A percentile compares a stretch with the other conserved stretches of the same genome.
These are phyloP conservation scores for Acrocephalus kingi DNA, from an alignment of 2,113 vertebrate genomes.

Conservation along the genomic window DNA sequence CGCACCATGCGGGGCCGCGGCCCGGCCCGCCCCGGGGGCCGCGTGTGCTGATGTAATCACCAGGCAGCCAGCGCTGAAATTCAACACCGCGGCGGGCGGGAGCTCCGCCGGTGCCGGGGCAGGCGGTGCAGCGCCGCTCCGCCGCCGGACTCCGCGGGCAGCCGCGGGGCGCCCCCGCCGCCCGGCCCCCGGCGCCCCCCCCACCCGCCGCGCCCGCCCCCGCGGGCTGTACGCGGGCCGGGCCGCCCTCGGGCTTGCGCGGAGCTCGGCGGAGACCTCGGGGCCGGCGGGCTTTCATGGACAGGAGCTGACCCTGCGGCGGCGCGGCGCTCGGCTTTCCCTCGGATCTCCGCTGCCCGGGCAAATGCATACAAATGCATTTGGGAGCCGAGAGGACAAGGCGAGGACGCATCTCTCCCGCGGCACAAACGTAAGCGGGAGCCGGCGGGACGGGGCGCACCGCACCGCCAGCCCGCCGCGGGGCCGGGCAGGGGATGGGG, in stretches of 20 bases:
- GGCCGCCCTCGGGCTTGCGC: neutral
- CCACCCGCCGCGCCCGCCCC: neutral
- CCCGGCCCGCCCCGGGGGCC: too few relatives aligned
- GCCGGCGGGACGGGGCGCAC: neutral
- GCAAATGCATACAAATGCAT: constrained; percentile 99
- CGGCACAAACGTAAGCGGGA: constrained; percentile 87
- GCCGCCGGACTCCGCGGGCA: too few relatives aligned
- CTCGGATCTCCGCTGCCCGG: constrained; percentile 89
- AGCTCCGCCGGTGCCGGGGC: too few relatives aligned
- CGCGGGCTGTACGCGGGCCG: neutral
- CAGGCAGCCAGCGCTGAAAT: too few relatives aligned
- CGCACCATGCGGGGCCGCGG: neutral
- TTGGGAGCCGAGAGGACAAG: constrained; percentile 97
- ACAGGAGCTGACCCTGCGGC: constrained; percentile 66
- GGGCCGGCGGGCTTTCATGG: constrained; percentile 45
- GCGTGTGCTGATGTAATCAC: too few relatives aligned
- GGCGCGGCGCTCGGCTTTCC: constrained; percentile 77
- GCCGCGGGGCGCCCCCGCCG: too few relatives aligned
- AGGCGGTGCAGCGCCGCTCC: too few relatives aligned
- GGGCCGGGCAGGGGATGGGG: neutral
- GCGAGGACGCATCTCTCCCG: constrained; percentile 90
- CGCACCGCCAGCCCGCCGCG: neutral
- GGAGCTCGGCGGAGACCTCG: neutral
- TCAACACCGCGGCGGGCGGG: too few relatives aligned
- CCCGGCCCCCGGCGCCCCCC: neutral